Percentiles rank a stretch among this genome's conserved stretches.
Evolutionary conservation across 2,113 vertebrate genomes (phyloP).

Genomic region (Malaclemys terrapin): DNA sequence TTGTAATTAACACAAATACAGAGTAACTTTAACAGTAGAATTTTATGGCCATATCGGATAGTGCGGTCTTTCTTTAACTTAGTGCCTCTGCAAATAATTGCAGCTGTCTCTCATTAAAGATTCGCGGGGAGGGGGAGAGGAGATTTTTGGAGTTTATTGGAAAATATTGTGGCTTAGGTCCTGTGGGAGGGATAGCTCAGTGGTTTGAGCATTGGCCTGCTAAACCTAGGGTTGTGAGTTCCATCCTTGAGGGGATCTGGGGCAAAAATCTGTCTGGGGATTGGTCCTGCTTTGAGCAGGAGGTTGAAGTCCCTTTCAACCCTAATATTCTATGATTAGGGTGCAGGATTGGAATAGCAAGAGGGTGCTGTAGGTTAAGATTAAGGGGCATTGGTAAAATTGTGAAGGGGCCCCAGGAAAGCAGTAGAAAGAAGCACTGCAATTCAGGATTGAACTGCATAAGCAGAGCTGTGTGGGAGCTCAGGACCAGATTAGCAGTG

Average conservation of each 20-base stretch:
- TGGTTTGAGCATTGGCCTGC: no score
- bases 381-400: not conserved
- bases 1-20: no score
- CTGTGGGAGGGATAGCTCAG: no score
- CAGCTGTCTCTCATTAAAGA: not conserved
- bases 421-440: not conserved
- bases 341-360: not conserved
- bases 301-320: no score
- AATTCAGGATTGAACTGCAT: not conserved
- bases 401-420: not conserved
- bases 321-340: not conserved
- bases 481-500: fast-evolving
- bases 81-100: not conserved
- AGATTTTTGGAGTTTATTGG: not conserved
- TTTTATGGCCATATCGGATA: not conserved
- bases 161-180: not conserved
- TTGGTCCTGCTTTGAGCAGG: no score
- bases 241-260: no score
- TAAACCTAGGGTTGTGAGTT: no score
- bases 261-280: no score
- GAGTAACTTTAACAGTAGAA: no score
- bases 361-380: not conserved
- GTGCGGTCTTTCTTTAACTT: not conserved
- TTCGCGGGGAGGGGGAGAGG: not conserved
- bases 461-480: not conserved